Evolutionary conservation across 2,888 invertebrate species (phyloP), one percentile per base, ranked within the genome.

Genomic region (Anorthoa munda): DNA sequence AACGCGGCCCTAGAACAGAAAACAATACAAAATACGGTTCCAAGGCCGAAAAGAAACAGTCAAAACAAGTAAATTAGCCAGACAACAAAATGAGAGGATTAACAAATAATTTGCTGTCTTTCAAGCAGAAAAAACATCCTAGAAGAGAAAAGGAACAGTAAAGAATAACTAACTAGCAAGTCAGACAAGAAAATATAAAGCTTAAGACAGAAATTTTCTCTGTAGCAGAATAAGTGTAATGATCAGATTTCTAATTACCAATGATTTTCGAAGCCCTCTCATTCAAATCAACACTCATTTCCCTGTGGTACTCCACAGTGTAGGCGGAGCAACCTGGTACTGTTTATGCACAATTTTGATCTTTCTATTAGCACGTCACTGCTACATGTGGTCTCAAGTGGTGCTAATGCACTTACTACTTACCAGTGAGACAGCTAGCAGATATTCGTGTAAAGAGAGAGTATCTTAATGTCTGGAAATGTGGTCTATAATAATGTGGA

Each of bases 341-440:
- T 82, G 74, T 83, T 81, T 79, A 76, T 79, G 81, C 73, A 79
- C 73, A 83, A 83, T 83, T 83, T 83, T 82, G 79, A 81, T 66
- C 67, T 83, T 79, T 82, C 83, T 76, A 83, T 83, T 83, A 83
- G 51, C 83, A 83, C 66, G 23, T 75, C 56, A 63, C 60, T 53
- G 75, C 55, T 69, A 78, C 66, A 80, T 66, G 63, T 72, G 72
- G 50, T 18, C 55, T 77, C 53, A 77, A 80, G 77, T 80, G 80
- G 80, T 66, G 80, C 66, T 80, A 83, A 75, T 75, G 78, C 83
- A 75, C 71, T 74, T 64, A 31, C 26, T n/a, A 70, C 13, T 67
- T 50, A 23, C 39, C 67, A 72, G 21, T 50, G 48, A 46, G 51
- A 67, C 51, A 45, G 68, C 72, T 66, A 59, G 61, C 65, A 66